These are phyloP conservation scores for Phengaris alcon DNA, from an alignment of 2,888 invertebrate species.

Conservation along the genomic window DNA sequence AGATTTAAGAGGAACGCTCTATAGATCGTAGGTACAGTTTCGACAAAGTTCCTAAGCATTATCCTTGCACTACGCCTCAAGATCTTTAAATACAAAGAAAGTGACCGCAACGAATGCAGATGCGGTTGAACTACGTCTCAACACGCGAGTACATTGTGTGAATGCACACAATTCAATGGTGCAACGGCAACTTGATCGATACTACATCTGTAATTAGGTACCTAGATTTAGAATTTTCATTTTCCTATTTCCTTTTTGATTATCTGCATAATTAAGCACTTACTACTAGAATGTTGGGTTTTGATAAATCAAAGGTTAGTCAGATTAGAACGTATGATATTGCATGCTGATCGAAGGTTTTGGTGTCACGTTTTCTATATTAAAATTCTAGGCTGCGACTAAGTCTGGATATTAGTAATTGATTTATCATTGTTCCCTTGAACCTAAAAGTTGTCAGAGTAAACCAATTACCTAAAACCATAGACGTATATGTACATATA, in stretches of 20 bases:
- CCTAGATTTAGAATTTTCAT: too few relatives aligned
- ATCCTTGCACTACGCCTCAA: too few relatives aligned
- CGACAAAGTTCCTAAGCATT: too few relatives aligned
- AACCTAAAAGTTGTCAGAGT: not conserved
- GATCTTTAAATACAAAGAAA: too few relatives aligned
- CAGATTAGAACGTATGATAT: slow-evolving; percentile 43
- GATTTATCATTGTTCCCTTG: slow-evolving; percentile 2
- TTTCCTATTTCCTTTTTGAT: not conserved
- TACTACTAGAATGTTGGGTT: slow-evolving; percentile 32
- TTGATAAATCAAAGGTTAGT: slow-evolving; percentile 35
- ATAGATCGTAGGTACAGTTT: too few relatives aligned
- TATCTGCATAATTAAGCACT: not conserved
- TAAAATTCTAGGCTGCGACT: slow-evolving; percentile 9
- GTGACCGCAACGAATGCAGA: too few relatives aligned
- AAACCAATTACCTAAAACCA: not conserved
- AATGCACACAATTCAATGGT: not conserved
- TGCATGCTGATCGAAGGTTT: slow-evolving; percentile 25
- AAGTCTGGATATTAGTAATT: slow-evolving; percentile 5
- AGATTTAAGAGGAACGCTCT: too few relatives aligned
- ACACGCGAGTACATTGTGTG: too few relatives aligned
- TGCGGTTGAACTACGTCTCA: too few relatives aligned
- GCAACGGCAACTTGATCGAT: too few relatives aligned
- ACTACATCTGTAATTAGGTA: too few relatives aligned
- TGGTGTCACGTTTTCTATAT: slow-evolving; percentile 25
- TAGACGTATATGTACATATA: too few relatives aligned